Conservation (phyloP, 1,140 invertebrate species). For the Scaptomyza pallida region DNA sequence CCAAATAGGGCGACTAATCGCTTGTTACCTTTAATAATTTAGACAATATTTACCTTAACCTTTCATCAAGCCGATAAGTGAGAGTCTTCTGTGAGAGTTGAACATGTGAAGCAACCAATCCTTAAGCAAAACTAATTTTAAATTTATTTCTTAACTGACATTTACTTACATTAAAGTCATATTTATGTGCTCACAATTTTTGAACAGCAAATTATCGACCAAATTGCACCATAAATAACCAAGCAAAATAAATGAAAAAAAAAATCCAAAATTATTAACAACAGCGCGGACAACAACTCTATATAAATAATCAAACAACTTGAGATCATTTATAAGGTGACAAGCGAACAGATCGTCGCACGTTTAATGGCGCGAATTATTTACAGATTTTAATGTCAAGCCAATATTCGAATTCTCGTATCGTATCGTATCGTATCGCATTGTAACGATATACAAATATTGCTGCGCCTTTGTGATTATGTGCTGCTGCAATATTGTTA, state of each 20-base stretch:
- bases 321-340: conserved; percentile 32
- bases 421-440: neutral
- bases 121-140: conserved; percentile 35
- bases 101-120: conserved; percentile 9
- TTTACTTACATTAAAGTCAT: conserved; percentile 56
- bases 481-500: conserved; percentile 56
- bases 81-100: neutral
- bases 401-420: conserved; percentile 61
- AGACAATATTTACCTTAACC: conserved; percentile 2
- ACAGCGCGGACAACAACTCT: conserved; percentile 39
- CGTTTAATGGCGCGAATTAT: conserved; percentile 78
- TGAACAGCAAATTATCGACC: conserved; percentile 62
- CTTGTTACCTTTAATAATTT: conserved; percentile 14
- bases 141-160: conserved; percentile 45
- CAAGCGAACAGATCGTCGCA: conserved; percentile 67
- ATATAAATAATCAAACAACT: conserved; percentile 44
- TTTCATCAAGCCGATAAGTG: conserved; percentile 2
- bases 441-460: conserved; percentile 13
- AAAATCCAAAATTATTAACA: conserved; percentile 67
- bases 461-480: conserved; percentile 70
- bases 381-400: conserved; percentile 79
- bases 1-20: conserved; percentile 32
- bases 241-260: conserved; percentile 17
- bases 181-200: conserved; percentile 63
- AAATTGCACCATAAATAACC: conserved; percentile 74